Conservation (phyloP, 1,140 invertebrate genomes). For the Pectinophora gossypiella region DNA sequence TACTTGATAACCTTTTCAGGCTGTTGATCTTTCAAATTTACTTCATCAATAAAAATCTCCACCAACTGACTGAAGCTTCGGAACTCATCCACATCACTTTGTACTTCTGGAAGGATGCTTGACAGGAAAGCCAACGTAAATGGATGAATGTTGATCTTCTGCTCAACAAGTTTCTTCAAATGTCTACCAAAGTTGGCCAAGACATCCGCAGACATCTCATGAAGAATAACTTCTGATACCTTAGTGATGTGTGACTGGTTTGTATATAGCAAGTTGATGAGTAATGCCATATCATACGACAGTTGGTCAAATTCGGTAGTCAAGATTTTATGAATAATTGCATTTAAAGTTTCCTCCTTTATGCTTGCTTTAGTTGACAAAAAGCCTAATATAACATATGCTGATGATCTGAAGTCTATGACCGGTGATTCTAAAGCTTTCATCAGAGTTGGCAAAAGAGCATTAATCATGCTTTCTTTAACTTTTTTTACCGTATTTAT, state of each 20-base stretch:
- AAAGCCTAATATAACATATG: slow-evolving; percentile 84
- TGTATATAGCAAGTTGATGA: slow-evolving; percentile 79
- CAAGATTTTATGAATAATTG: slow-evolving; percentile 78
- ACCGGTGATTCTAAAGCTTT: slow-evolving; percentile 81
- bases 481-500: slow-evolving; percentile 76
- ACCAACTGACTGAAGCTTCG: slow-evolving; percentile 61
- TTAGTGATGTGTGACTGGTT: slow-evolving; percentile 73
- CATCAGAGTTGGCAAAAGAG: slow-evolving; percentile 82
- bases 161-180: slow-evolving; percentile 69
- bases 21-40: slow-evolving; percentile 72
- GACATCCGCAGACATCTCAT: slow-evolving; percentile 62
- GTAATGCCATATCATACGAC: slow-evolving; percentile 74
- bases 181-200: slow-evolving; percentile 72
- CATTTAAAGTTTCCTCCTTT: slow-evolving; percentile 77
- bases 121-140: slow-evolving; percentile 75
- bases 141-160: slow-evolving; percentile 69
- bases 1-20: slow-evolving; percentile 73
- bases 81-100: slow-evolving; percentile 55
- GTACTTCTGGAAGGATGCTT: slow-evolving; percentile 47
- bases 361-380: slow-evolving; percentile 81
- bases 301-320: slow-evolving; percentile 73
- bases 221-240: slow-evolving; percentile 73
- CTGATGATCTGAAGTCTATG: slow-evolving; percentile 82
- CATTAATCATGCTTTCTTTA: slow-evolving; percentile 81
- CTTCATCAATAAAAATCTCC: slow-evolving; percentile 70